These are phyloP conservation scores for Ooceraea biroi DNA, from an alignment of 1,140 invertebrate genomes.

Conservation along the genomic window DNA sequence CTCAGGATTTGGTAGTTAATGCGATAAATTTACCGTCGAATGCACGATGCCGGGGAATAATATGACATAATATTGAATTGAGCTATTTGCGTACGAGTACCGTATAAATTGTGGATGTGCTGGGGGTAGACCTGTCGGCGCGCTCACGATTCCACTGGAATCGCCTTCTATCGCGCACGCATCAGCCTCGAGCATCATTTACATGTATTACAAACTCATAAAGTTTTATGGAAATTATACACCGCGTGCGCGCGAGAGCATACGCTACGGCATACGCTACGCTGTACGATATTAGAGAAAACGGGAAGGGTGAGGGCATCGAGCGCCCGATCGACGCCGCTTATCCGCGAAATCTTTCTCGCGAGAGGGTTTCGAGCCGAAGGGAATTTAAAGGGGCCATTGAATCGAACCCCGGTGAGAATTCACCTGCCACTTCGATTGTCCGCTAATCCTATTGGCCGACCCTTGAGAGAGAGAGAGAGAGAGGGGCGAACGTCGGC, in stretches of 20 bases:
- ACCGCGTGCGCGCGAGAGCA: neutral
- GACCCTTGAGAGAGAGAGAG: conserved; percentile 12
- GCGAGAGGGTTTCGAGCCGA: conserved; percentile 28
- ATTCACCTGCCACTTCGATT: conserved; percentile 60
- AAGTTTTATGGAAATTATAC: conserved; percentile 34
- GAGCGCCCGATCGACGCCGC: conserved; percentile 4
- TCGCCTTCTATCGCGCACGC: neutral
- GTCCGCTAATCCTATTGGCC: conserved; percentile 62
- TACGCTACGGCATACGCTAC: too few species aligned
- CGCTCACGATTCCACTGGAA: neutral
- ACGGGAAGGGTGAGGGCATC: neutral
- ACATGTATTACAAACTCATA: conserved; percentile 26
- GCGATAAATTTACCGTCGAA: neutral
- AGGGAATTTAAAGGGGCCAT: conserved; percentile 51
- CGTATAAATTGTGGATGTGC: neutral
- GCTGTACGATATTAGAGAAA: too few species aligned
- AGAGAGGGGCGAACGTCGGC: conserved; percentile 9
- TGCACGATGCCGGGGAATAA: neutral
- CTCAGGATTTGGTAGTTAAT: neutral
- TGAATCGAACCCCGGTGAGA: conserved; percentile 50
- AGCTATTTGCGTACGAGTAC: neutral
- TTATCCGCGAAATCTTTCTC: conserved; percentile 50
- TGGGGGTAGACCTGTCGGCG: neutral
- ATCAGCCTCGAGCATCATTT: conserved; percentile 11
- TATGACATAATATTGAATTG: neutral